These are phyloP conservation scores for Leptinotarsa texana DNA, from an alignment of 1,140 invertebrate species.

Conservation along the genomic window DNA sequence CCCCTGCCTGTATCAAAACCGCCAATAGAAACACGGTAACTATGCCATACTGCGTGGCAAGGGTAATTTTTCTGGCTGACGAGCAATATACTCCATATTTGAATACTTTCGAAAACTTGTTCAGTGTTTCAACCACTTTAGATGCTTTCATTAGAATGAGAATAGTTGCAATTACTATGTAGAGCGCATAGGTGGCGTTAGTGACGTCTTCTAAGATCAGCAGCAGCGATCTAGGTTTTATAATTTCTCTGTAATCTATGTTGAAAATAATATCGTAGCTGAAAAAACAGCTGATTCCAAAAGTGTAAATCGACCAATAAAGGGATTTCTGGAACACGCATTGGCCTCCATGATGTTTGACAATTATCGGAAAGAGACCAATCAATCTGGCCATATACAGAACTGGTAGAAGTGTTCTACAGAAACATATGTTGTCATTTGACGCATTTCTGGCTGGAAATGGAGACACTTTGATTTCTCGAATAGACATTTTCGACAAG, in stretches of 20 bases:
- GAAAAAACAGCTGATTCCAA: slow-evolving; percentile 26
- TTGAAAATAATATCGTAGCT: slow-evolving; percentile 29
- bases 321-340: slow-evolving; percentile 40
- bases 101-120: slow-evolving; percentile 34
- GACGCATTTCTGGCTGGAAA: not conserved
- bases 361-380: slow-evolving; percentile 44
- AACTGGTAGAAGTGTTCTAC: slow-evolving; percentile 37
- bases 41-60: slow-evolving; percentile 36
- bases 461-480: slow-evolving; percentile 5
- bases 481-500: not conserved
- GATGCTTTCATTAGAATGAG: slow-evolving; percentile 36
- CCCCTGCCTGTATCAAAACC: slow-evolving; percentile 11
- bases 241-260: slow-evolving; percentile 38
- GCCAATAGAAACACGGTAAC: slow-evolving; percentile 22
- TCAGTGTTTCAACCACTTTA: slow-evolving; percentile 39
- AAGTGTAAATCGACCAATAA: slow-evolving; percentile 40
- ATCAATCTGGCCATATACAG: slow-evolving; percentile 36
- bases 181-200: slow-evolving; percentile 42
- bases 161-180: slow-evolving; percentile 34
- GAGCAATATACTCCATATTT: slow-evolving; percentile 42
- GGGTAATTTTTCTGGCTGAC: slow-evolving; percentile 30
- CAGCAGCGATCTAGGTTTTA: slow-evolving; percentile 39
- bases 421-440: slow-evolving; percentile 38
- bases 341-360: slow-evolving; percentile 27
- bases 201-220: slow-evolving; percentile 42